Base-by-base conservation (phyloP, 1,140 invertebrate genomes). In the Muscidifurax raptorellus region DNA sequence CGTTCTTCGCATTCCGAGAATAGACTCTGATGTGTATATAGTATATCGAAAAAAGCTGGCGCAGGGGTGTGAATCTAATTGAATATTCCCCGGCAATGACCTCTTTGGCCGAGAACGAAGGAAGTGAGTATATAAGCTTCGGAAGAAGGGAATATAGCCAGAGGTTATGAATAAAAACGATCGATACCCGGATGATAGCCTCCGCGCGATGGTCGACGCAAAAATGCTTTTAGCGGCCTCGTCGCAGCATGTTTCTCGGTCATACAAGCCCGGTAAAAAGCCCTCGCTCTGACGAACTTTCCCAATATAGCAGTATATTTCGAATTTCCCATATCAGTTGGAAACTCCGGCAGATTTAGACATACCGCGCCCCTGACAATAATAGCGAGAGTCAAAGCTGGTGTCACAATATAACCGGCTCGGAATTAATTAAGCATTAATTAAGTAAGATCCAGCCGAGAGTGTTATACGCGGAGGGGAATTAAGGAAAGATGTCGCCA, bases 201-300 rank as follows among this genome's bases (percentile, higher is more conserved):
- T 90, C 86, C 79, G 47, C 69, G 87, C 88, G 90, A 91, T 90
- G 90, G 88, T 89, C 88, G 90, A 93, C 92, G 92, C 88, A 92
- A 92, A 93, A 93, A 93, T 92, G 92, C 91, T 93, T 93, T 93
- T 92, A 93, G 89, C 89, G 85, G 36, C 15, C 83, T 88, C 90
- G 86, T 88, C 90, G 86, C 91, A 90, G 89, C 90, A 81, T 90
- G 89, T 89, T 87, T 88, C 87, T 87, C 86, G 71, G 87, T 87
- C 76, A 79, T 80, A 15, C 80, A 85, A 71, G 75, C 64, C n/a
- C 64, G 30, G 28, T 36, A 52, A 59, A 69, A 80, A 71, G 40
- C 18, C 52, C 52, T n/a, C 52, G 18, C 18, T 59, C 18, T 15
- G 22, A n/a, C 52, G 5, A 52, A 59, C 52, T 59, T 59, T 59